These are phyloP conservation scores for Amphipoea lucens DNA, from an alignment of 2,888 invertebrate genomes.

Conservation along the genomic window DNA sequence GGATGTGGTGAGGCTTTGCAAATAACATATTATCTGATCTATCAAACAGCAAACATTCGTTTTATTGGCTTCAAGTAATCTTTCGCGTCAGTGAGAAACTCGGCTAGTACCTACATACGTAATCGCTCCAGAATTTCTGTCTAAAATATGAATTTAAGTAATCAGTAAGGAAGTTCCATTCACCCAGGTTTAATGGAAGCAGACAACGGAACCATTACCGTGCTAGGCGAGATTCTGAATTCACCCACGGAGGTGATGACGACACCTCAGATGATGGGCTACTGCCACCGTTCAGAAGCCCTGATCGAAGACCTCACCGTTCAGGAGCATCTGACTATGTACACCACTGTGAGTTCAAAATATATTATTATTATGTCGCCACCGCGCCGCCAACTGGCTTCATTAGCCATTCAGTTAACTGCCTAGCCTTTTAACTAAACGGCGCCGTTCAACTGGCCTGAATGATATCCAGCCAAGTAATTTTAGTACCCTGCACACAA, in stretches of 20 bases:
- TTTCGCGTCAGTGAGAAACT: background rate
- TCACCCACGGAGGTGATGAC: constrained; percentile 70
- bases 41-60: background rate
- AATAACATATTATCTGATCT: background rate
- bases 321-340: constrained; percentile 79
- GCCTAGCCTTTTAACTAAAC: too few relatives aligned
- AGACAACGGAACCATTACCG: constrained; percentile 78
- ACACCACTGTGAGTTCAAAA: constrained; percentile 69
- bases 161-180: background rate
- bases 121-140: background rate
- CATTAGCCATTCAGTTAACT: too few relatives aligned
- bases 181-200: constrained; percentile 77
- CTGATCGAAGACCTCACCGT: constrained; percentile 83
- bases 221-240: constrained; percentile 74
- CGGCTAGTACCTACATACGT: background rate
- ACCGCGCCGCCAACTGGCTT: too few relatives aligned
- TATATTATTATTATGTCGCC: too few relatives aligned
- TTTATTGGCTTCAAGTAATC: background rate
- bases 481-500: background rate
- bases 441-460: too few relatives aligned
- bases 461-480: background rate
- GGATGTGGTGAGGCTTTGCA: background rate
- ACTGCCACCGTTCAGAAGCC: constrained; percentile 77
- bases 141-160: background rate
- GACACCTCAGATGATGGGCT: constrained; percentile 80